Evolutionary conservation across 2,113 vertebrate species (phyloP).

Genomic region (Meles meles): DNA sequence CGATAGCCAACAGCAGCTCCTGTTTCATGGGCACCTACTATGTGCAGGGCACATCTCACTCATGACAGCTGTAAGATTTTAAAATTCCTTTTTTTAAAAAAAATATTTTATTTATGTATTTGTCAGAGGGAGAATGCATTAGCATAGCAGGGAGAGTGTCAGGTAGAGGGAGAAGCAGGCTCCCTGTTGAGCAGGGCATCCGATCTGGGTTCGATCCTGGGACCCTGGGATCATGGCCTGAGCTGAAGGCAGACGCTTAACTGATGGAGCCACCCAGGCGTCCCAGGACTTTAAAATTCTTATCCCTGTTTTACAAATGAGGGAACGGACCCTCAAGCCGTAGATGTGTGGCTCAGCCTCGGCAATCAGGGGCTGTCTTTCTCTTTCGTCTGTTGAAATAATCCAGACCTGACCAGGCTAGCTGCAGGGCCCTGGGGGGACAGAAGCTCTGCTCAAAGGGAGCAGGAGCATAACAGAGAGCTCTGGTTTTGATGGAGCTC

Average conservation of each 20-base stretch:
- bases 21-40: background rate
- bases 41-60: background rate
- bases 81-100: background rate
- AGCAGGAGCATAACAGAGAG: background rate
- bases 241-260: too few species aligned
- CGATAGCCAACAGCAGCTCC: background rate
- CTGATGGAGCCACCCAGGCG: too few species aligned
- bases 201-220: too few species aligned
- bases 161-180: too few species aligned
- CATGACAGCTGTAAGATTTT: background rate
- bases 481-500: background rate
- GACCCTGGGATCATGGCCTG: too few species aligned
- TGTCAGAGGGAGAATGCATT: too few species aligned
- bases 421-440: background rate
- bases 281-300: background rate
- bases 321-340: background rate
- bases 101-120: too few species aligned
- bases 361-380: background rate
- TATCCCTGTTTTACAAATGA: background rate
- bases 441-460: background rate
- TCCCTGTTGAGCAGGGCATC: too few species aligned
- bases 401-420: background rate
- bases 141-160: too few species aligned
- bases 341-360: background rate
- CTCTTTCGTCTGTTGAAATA: background rate